phyloP scores from a whole-genome alignment of 2,888 invertebrate genomes.

The Vannuccia rotundouncinata region DNA sequence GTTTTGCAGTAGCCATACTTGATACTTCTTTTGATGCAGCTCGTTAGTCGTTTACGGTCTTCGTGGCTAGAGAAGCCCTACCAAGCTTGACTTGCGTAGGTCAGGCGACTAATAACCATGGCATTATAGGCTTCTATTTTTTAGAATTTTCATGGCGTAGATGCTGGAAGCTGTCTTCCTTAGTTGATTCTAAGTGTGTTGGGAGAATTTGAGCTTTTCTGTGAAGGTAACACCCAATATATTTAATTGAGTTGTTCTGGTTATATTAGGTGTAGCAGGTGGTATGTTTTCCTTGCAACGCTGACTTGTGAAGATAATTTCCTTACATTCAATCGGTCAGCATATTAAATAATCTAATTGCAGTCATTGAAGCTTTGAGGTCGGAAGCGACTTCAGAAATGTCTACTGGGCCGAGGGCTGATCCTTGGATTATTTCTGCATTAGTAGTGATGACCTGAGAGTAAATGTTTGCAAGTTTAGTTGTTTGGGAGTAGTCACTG shows the following conservation, averaged over 20 bases:
- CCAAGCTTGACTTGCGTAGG: too few species aligned
- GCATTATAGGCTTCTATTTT: not conserved
- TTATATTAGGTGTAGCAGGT: conserved; percentile 3
- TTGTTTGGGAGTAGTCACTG: not conserved
- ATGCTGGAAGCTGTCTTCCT: not conserved
- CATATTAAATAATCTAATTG: not conserved
- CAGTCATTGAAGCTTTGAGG: conserved; percentile 1
- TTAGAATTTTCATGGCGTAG: not conserved
- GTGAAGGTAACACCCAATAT: conserved; percentile 8
- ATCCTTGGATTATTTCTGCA: conserved; percentile 8
- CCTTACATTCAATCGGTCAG: conserved; percentile 19
- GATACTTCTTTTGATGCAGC: conserved; percentile 20
- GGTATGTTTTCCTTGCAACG: conserved; percentile 2
- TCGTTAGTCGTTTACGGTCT: conserved; percentile 16
- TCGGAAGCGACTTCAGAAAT: conserved; percentile 16
- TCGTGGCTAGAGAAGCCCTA: not conserved
- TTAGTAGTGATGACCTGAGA: conserved; percentile 8
- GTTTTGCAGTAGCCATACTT: conserved; percentile 8
- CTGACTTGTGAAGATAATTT: conserved; percentile 3
- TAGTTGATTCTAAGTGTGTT: not conserved
- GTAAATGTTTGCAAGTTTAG: not conserved
- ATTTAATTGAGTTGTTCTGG: conserved; percentile 16
- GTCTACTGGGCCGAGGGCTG: not conserved
- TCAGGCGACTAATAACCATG: too few species aligned
- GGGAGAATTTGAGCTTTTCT: not conserved